Evolutionary conservation across 2,888 invertebrate genomes (phyloP).

Genomic region (Trisateles emortualis): DNA sequence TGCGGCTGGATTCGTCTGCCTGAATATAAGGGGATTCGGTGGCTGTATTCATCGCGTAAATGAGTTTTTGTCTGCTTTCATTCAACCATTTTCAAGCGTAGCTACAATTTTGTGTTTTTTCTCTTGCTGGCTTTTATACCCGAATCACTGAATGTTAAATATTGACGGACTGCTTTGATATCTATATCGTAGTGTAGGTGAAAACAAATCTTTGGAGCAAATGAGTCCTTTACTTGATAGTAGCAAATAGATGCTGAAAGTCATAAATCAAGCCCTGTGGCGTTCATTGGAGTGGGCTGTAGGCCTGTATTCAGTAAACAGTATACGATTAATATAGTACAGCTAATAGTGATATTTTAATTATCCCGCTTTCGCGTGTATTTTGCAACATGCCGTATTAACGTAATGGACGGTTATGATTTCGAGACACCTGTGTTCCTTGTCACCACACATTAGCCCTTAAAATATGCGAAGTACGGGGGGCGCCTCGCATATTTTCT

Average conservation of each 20-base stretch:
- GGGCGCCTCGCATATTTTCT: background rate
- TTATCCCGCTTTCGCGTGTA: background rate
- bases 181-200: too few relatives aligned
- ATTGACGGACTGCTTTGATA: background rate
- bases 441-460: constrained; percentile 26
- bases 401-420: constrained; percentile 33
- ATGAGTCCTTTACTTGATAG: too few relatives aligned
- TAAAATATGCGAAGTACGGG: too few relatives aligned
- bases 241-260: too few relatives aligned
- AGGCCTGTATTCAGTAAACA: too few relatives aligned
- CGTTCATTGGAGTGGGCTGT: too few relatives aligned
- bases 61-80: background rate
- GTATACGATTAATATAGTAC: too few relatives aligned
- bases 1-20: background rate
- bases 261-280: too few relatives aligned
- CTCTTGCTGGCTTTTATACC: background rate
- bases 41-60: background rate
- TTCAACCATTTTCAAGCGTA: background rate
- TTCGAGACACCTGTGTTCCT: constrained; percentile 38
- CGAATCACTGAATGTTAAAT: background rate
- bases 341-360: too few relatives aligned
- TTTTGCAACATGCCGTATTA: constrained; percentile 5
- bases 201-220: too few relatives aligned
- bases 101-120: background rate
- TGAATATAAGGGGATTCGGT: background rate